These are phyloP conservation scores for Bombus confusus DNA, from an alignment of 1,140 invertebrate genomes.

Conservation along the genomic window DNA sequence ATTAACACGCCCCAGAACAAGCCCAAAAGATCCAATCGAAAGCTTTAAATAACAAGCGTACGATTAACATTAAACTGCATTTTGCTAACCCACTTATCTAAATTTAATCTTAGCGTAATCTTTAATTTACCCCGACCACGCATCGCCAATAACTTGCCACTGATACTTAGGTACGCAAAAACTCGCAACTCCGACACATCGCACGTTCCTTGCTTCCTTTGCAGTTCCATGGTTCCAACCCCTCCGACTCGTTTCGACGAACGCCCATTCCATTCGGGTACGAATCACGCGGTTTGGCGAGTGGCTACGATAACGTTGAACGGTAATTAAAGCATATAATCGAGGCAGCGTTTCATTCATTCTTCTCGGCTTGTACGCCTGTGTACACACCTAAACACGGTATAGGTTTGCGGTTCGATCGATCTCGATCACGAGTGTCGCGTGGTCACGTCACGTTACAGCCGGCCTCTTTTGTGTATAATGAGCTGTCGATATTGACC, in stretches of 20 bases:
- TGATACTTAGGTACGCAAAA: slow-evolving; percentile 1
- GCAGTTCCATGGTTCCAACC: neutral
- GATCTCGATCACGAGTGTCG: neutral
- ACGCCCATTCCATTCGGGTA: neutral
- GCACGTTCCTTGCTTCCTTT: neutral
- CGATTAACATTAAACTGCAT: neutral
- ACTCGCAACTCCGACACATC: neutral
- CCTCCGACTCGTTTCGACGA: neutral
- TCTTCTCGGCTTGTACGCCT: neutral
- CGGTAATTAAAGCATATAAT: slow-evolving; percentile 22
- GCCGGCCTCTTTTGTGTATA: neutral
- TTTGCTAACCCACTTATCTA: neutral
- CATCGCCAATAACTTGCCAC: neutral
- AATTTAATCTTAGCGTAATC: neutral
- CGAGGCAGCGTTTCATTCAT: slow-evolving; percentile 5
- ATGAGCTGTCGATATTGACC: slow-evolving; percentile 16
- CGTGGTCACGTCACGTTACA: neutral
- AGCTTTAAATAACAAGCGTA: neutral
- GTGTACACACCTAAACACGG: neutral
- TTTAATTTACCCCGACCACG: slow-evolving; percentile 5
- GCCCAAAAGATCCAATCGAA: neutral
- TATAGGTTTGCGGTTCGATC: neutral
- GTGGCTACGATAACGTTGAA: slow-evolving; percentile 1
- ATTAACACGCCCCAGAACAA: neutral
- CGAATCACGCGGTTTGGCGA: neutral